Evolutionary conservation across 2,113 vertebrate species (phyloP).

Genomic region (Pipa parva): DNA sequence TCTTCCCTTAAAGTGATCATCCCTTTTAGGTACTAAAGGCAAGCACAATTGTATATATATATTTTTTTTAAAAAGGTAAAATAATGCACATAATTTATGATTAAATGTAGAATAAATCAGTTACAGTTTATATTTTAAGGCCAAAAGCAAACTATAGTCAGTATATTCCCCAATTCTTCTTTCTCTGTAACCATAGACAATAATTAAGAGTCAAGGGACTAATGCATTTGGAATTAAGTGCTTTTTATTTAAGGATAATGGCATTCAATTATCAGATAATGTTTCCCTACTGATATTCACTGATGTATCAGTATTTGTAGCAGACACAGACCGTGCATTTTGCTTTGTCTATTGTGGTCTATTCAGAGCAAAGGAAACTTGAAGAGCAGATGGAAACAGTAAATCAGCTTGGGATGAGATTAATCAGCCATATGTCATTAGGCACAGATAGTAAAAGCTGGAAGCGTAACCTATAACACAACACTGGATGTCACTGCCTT

Average conservation of each 20-base stretch:
- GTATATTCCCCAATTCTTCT: not conserved
- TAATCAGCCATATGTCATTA: conserved; percentile 20
- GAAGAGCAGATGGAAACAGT: conserved; percentile 19
- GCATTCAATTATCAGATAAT: conserved; percentile 12
- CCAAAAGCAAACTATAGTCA: no score
- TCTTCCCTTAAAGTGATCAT: no score
- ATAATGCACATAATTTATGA: no score
- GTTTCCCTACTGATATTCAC: not conserved
- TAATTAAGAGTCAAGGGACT: not conserved
- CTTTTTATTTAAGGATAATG: not conserved
- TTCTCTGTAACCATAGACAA: not conserved
- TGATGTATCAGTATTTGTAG: not conserved
- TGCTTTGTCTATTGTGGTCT: not conserved
- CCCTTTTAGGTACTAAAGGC: no score
- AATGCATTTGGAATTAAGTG: not conserved
- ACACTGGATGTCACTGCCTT: conserved; percentile 6
- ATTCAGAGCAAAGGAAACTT: not conserved
- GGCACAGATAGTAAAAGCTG: not conserved
- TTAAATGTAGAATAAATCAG: no score
- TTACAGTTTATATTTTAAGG: no score
- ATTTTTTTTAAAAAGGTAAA: no score
- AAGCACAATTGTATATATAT: no score
- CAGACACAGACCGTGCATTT: conserved; percentile 1
- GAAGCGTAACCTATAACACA: not conserved
- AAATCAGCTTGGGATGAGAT: conserved; percentile 27